Conservation (phyloP, 1,140 invertebrate genomes). For the Druon quercuslanigerum region DNA sequence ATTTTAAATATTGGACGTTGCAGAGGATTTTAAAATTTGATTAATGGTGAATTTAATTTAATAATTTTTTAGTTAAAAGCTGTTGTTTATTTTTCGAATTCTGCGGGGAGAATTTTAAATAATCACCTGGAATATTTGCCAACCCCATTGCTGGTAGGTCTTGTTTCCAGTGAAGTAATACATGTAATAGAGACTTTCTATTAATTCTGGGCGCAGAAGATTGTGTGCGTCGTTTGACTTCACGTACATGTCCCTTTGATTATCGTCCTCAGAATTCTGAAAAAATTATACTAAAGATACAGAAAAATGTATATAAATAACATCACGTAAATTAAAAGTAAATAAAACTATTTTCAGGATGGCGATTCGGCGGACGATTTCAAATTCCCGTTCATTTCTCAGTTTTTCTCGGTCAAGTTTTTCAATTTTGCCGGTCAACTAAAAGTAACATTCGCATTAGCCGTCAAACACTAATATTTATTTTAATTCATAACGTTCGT, state of each 20-base stretch:
- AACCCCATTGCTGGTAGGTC: slow-evolving; percentile 97
- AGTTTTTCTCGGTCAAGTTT: no score
- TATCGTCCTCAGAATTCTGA: slow-evolving; percentile 77
- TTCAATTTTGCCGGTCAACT: no score
- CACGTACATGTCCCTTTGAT: slow-evolving; percentile 87
- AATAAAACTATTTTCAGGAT: no score
- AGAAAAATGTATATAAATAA: no score
- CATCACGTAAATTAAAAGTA: no score
- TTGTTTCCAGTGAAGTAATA: slow-evolving; percentile 93
- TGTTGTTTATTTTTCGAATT: neutral
- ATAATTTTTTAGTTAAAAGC: neutral
- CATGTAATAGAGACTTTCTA: slow-evolving; percentile 96
- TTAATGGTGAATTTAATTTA: neutral
- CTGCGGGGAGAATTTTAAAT: neutral
- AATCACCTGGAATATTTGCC: slow-evolving; percentile 90
- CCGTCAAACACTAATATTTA: no score
- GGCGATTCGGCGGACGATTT: no score
- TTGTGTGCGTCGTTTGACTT: slow-evolving; percentile 95
- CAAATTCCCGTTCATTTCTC: no score
- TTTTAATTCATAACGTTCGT: no score
- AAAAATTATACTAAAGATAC: slow-evolving; percentile 33
- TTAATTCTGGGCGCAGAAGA: slow-evolving; percentile 92
- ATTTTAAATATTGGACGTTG: no score
- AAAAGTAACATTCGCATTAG: no score
- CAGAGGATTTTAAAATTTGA: no score